Evolutionary conservation across 2,888 invertebrate species (phyloP).

Genomic region (Rotaria macrura): DNA sequence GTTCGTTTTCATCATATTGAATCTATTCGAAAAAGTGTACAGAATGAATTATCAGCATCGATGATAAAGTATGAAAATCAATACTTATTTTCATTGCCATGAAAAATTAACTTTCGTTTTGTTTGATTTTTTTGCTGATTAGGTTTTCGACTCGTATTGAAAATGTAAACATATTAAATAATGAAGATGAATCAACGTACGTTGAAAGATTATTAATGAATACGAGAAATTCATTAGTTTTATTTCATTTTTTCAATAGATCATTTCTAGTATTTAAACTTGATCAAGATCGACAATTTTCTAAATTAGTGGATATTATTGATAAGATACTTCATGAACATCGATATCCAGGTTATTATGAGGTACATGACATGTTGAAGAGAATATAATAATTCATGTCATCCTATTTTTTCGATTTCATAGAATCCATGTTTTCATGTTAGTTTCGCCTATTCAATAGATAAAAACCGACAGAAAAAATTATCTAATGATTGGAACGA

Average conservation of each 20-base stretch:
- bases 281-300: background rate
- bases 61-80: background rate
- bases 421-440: constrained; percentile 10
- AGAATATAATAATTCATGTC: background rate
- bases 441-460: background rate
- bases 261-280: constrained; percentile 18
- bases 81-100: too few species aligned
- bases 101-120: background rate
- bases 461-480: background rate
- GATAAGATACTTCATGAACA: background rate
- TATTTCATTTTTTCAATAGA: background rate
- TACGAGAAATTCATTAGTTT: too few species aligned
- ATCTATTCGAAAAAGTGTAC: background rate
- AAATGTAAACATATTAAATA: background rate
- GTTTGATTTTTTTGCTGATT: too few species aligned
- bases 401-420: background rate
- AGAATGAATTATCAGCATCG: background rate
- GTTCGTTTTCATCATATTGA: constrained; percentile 15
- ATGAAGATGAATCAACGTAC: constrained; percentile 12
- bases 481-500: background rate
- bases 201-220: background rate
- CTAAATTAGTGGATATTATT: background rate
- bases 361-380: background rate
- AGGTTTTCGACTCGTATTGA: background rate
- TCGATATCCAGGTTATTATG: background rate